Conservation (phyloP, 2,888 invertebrate genomes). For the Synanthedon tipuliformis region DNA sequence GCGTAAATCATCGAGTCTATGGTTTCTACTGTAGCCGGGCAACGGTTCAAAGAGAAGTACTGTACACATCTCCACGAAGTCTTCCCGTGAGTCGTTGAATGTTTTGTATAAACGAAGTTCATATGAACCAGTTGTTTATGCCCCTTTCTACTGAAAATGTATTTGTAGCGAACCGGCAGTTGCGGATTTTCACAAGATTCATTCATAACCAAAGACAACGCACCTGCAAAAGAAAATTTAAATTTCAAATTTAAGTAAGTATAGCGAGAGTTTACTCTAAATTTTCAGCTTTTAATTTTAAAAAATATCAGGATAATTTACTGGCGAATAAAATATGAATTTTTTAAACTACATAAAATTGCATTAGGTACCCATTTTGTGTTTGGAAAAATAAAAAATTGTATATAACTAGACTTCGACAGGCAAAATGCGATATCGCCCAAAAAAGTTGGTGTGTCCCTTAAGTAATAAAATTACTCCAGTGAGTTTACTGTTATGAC, state of each 20-base stretch:
- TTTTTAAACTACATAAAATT: not conserved
- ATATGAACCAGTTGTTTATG: conserved; percentile 66
- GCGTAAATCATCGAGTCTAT: conserved; percentile 62
- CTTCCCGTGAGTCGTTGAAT: conserved; percentile 64
- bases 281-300: too few species aligned
- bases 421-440: too few species aligned
- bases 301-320: not conserved
- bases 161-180: conserved; percentile 56
- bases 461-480: too few species aligned
- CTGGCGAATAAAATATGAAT: not conserved
- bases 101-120: conserved; percentile 67
- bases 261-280: too few species aligned
- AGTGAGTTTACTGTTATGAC: too few species aligned
- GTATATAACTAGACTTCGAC: too few species aligned
- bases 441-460: too few species aligned
- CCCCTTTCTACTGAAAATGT: conserved; percentile 65
- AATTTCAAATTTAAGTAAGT: not conserved
- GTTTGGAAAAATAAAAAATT: too few species aligned
- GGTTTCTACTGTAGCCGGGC: conserved; percentile 64
- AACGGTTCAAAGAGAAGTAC: conserved; percentile 63
- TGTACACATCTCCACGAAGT: conserved; percentile 67
- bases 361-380: too few species aligned
- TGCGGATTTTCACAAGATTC: conserved; percentile 44
- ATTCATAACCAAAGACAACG: conserved; percentile 55
- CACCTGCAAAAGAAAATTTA: conserved; percentile 40